A percentile compares a stretch with the other conserved stretches of the same genome.
phyloP scores from a whole-genome alignment of 2,797 vertebrate genomes.

The Prionace glauca region DNA sequence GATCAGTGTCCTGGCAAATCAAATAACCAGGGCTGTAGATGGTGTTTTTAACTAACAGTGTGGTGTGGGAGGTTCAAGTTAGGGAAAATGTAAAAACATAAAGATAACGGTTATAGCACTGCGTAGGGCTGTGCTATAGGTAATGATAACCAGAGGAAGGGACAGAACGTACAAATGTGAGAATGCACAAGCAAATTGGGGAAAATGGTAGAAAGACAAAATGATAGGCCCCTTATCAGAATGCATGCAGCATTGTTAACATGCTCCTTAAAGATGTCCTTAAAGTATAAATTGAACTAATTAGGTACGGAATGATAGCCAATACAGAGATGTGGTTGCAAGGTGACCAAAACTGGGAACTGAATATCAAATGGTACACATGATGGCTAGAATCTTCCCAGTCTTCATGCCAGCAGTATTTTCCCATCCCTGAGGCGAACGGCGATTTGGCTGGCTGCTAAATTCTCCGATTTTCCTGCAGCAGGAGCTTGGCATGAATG shows the following conservation, averaged over 20 bases:
- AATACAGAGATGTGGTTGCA: not conserved
- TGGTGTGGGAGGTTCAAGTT: not conserved
- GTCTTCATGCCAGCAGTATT: too few relatives aligned
- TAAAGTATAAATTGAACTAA: not conserved
- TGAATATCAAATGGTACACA: too few relatives aligned
- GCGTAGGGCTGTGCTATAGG: not conserved
- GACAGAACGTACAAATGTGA: too few relatives aligned
- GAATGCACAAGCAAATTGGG: too few relatives aligned
- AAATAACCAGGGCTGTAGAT: not conserved
- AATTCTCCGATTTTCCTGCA: too few relatives aligned
- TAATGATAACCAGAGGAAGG: not conserved
- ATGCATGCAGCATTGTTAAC: not conserved
- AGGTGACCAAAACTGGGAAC: too few relatives aligned
- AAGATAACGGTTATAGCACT: not conserved
- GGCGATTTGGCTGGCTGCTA: too few relatives aligned
- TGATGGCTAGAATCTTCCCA: too few relatives aligned
- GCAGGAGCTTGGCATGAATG: too few relatives aligned
- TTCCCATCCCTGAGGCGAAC: too few relatives aligned
- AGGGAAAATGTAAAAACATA: not conserved
- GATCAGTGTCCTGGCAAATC: not conserved
- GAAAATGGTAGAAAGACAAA: not conserved
- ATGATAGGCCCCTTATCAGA: not conserved
- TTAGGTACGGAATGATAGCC: not conserved
- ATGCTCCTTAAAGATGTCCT: not conserved
- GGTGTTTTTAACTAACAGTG: not conserved